Evolutionary conservation across 2,113 vertebrate genomes (phyloP).

Genomic region (Daubentonia madagascariensis): DNA sequence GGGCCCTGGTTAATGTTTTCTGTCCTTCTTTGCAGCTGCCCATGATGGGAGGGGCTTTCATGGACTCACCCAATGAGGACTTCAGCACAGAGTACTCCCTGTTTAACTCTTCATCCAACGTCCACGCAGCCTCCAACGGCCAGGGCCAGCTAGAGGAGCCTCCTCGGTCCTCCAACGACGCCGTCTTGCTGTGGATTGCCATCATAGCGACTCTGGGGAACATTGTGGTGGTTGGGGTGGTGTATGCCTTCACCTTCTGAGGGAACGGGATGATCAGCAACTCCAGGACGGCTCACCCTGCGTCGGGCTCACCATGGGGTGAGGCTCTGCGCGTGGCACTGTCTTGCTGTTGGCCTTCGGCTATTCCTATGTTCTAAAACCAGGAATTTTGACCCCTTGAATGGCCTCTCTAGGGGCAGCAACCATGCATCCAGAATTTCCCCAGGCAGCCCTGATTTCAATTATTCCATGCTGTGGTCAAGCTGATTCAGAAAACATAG

Average conservation of each 20-base stretch:
- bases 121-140: conserved; percentile 88
- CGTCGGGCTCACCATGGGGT: accelerated
- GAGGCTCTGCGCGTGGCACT: not conserved
- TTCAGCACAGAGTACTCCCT: conserved; percentile 96
- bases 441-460: not conserved
- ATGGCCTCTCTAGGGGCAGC: not conserved
- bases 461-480: accelerated
- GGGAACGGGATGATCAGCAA: not conserved
- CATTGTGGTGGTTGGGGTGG: conserved; percentile 97
- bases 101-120: conserved; percentile 96
- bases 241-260: conserved; percentile 98
- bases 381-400: not conserved
- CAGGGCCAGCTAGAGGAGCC: conserved; percentile 90
- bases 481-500: not conserved
- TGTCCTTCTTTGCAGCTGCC: conserved; percentile 90
- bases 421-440: accelerated
- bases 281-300: not conserved
- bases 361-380: not conserved
- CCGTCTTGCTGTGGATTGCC: conserved; percentile 98
- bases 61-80: conserved; percentile 97
- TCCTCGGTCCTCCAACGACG: conserved; percentile 92
- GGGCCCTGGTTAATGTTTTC: conserved; percentile 38
- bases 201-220: conserved; percentile 98
- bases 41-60: conserved; percentile 98
- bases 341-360: not conserved